phyloP scores from a whole-genome alignment of 2,797 vertebrate species.

The Falco berigora region DNA sequence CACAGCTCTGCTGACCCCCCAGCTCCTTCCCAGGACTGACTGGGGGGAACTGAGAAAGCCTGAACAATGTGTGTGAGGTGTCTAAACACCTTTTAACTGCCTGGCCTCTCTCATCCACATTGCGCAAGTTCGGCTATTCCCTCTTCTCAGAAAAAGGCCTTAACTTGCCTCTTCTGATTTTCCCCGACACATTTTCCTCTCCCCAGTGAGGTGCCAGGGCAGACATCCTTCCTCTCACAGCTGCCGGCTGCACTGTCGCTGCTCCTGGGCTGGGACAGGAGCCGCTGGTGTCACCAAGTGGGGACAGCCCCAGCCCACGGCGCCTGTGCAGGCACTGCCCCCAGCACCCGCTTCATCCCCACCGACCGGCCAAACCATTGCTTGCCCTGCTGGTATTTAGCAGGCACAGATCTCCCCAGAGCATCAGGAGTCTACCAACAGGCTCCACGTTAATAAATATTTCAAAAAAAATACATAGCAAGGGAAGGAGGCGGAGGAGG shows the following conservation, averaged over 20 bases:
- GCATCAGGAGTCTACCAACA: not conserved
- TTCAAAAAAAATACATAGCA: not conserved
- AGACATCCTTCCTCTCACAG: not conserved
- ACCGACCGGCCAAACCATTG: not conserved
- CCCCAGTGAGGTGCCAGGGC: accelerated
- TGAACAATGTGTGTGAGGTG: not conserved
- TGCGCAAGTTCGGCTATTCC: not conserved
- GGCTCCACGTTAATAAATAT: not conserved
- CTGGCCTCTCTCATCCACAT: not conserved
- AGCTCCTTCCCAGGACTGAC: not conserved
- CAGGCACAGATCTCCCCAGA: not conserved
- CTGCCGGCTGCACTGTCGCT: not conserved
- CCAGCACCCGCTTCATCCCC: not conserved
- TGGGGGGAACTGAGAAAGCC: not conserved
- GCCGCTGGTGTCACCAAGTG: not conserved
- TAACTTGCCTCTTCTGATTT: not conserved
- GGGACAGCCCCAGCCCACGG: not conserved
- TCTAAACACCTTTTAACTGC: not conserved
- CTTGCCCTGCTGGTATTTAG: not conserved
- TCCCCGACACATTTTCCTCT: not conserved
- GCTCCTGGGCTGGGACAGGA: not conserved
- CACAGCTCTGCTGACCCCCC: not conserved
- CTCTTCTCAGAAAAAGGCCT: not conserved
- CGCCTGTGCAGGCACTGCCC: no score
- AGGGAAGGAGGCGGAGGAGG: not conserved